Evolutionary conservation across 2,797 vertebrate species (phyloP).

Genomic region (Crocodylus rhombifer): DNA sequence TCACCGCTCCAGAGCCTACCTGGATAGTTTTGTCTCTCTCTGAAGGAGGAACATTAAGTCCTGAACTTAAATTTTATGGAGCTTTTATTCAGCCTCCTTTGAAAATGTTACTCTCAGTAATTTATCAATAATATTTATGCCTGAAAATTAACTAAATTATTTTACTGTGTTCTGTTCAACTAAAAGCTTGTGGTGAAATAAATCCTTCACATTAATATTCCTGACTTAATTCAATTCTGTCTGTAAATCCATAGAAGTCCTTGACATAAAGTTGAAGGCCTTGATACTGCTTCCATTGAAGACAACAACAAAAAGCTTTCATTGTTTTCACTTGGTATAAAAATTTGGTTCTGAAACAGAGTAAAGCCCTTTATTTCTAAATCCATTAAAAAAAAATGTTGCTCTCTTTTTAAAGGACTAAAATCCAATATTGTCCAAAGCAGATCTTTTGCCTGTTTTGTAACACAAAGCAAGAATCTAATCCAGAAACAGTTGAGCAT

Average conservation of each 20-base stretch:
- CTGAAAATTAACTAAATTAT: conserved; percentile 1
- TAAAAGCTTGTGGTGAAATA: conserved; percentile 5
- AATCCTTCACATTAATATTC: not conserved
- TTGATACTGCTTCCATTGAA: not conserved
- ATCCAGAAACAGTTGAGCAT: not conserved
- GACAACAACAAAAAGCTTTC: not conserved
- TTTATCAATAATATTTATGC: conserved; percentile 16
- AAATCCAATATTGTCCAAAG: not conserved
- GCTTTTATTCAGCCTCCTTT: not conserved
- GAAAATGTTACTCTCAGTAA: not conserved
- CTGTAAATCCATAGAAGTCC: not conserved
- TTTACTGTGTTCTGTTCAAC: conserved; percentile 3
- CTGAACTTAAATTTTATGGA: not conserved
- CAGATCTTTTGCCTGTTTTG: not conserved
- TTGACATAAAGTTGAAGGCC: not conserved
- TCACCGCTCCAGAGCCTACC: too few species aligned
- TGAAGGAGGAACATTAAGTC: not conserved
- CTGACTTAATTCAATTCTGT: not conserved
- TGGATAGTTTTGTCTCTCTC: not conserved
- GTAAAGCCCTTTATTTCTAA: not conserved
- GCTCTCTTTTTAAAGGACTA: not conserved
- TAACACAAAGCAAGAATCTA: not conserved
- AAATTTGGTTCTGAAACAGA: not conserved
- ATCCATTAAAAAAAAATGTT: not conserved
- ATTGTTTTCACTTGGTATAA: not conserved